These are phyloP conservation scores for Adrianichthys oophorus DNA, from an alignment of 2,797 vertebrate species.

Conservation along the genomic window DNA sequence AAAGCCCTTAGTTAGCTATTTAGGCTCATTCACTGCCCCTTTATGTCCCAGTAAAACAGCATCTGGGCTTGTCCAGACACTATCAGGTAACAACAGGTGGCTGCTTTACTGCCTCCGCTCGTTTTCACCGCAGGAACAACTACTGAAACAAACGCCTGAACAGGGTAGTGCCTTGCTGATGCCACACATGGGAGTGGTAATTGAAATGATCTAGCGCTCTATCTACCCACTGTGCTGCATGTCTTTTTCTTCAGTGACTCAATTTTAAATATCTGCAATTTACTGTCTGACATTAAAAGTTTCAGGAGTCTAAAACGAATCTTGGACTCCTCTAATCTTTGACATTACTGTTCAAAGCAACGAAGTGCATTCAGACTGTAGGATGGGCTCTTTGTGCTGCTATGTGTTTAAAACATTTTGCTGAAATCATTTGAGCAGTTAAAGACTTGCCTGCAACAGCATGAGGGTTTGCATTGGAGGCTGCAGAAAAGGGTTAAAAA, in stretches of 20 bases:
- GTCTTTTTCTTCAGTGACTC: slow-evolving; percentile 16
- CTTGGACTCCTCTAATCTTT: not conserved
- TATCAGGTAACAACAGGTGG: slow-evolving; percentile 80
- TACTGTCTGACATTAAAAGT: not conserved
- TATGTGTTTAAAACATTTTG: too few species aligned
- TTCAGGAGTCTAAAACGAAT: not conserved
- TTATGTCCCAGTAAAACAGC: slow-evolving; percentile 79
- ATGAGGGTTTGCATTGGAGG: slow-evolving; percentile 26
- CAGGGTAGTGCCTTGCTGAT: slow-evolving; percentile 50
- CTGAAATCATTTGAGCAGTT: slow-evolving; percentile 40
- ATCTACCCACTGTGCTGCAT: slow-evolving; percentile 27
- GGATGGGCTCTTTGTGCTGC: slow-evolving; percentile 37
- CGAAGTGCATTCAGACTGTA: not conserved
- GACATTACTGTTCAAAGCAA: too few species aligned
- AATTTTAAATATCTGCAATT: slow-evolving; percentile 19
- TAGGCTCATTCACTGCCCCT: slow-evolving; percentile 70
- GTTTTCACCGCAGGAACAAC: slow-evolving; percentile 68
- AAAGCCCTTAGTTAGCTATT: slow-evolving; percentile 78
- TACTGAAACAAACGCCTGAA: slow-evolving; percentile 71
- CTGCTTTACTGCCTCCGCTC: slow-evolving; percentile 76
- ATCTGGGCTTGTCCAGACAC: slow-evolving; percentile 79
- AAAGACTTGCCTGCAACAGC: slow-evolving; percentile 30
- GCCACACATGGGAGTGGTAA: slow-evolving; percentile 56
- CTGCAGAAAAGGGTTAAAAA: slow-evolving; percentile 49
- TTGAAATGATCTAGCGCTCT: slow-evolving; percentile 53